Base-by-base conservation (phyloP, 2,888 invertebrate genomes). In the Epirrhoe alternata region DNA sequence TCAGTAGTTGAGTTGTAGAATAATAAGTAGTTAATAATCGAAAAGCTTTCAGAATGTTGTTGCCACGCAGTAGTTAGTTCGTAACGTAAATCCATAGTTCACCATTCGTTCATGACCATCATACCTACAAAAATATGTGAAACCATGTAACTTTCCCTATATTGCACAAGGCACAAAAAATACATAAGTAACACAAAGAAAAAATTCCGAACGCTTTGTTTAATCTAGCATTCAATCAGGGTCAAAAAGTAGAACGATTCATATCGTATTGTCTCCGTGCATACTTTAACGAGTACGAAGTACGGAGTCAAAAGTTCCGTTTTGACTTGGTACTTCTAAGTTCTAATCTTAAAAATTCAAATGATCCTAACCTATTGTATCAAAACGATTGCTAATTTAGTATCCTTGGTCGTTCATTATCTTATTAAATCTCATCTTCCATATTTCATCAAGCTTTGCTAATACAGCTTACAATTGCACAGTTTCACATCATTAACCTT, bases 41-140 rank as follows among this genome's bases (percentile, higher is more conserved):
- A 16, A 56, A 45, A 56, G 56, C 56, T 56, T 56, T 56, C 17
- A 17, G 17, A 55, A 16, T 16, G 47, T 55, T 0, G 38, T 55
- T 10, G 30, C 10, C 49, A 17, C 38, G 38, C 38, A 42, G 38
- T 42, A 42, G 12, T 12, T 42, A 38, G 38, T 42, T 8, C 12
- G 5, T 30, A 30, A 12, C 12, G 5, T 30, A 30, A 12, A 30
- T 51, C 51, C 51, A n/a, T 24, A 24, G 3, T 12, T 51, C 30
- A 51, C 17, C 17, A 42, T 42, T 42, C 38, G 12, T 42, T 42
- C 38, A 42, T 24, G 24, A 24, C 3, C 24, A 24, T 24, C 3
- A 24, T 24, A 24, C 24, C 24, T 24, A 24, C 24, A 24, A 24
- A n/a, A 24, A 24, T 24, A 24, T 24, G 24, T 24, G 3, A 24